Percentiles rank a stretch among this genome's conserved stretches.
Conservation (phyloP, 2,113 vertebrate species). For the Orthonyx spaldingii region DNA sequence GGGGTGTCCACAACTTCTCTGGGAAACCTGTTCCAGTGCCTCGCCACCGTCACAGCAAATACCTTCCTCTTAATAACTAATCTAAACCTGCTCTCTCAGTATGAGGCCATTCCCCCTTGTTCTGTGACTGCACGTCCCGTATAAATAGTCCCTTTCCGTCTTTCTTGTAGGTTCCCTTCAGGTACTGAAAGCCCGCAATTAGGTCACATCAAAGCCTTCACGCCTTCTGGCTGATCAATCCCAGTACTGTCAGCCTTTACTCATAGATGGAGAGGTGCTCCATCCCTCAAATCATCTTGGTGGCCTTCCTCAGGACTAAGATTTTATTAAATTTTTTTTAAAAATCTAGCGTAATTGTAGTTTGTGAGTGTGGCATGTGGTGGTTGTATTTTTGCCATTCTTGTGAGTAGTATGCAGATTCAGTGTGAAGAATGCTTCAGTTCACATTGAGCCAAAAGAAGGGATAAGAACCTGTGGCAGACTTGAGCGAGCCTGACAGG, state of each 20-base stretch:
- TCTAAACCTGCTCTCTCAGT: not conserved
- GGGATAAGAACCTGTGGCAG: too few relatives aligned
- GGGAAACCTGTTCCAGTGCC: not conserved
- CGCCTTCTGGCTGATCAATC: not conserved
- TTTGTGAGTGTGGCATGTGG: not conserved
- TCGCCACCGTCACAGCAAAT: not conserved
- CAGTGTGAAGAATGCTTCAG: rapidly evolving
- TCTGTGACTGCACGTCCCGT: not conserved
- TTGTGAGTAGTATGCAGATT: not conserved
- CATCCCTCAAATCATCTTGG: too few relatives aligned
- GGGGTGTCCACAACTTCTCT: not conserved
- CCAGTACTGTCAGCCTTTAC: not conserved
- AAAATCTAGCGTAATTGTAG: rapidly evolving
- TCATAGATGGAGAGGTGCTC: not conserved
- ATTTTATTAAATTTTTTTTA: not conserved
- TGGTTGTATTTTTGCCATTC: not conserved
- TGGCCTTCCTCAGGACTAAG: not conserved
- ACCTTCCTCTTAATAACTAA: not conserved
- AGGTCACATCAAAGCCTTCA: not conserved
- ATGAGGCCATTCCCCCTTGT: not conserved
- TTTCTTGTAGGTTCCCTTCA: not conserved
- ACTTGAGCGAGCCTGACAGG: not conserved
- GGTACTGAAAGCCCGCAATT: not conserved
- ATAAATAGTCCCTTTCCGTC: not conserved
- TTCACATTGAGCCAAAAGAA: not conserved